A percentile compares a stretch with the other conserved stretches of the same genome.
phyloP scores from a whole-genome alignment of 2,888 invertebrate species.

The Cantharis rustica region DNA sequence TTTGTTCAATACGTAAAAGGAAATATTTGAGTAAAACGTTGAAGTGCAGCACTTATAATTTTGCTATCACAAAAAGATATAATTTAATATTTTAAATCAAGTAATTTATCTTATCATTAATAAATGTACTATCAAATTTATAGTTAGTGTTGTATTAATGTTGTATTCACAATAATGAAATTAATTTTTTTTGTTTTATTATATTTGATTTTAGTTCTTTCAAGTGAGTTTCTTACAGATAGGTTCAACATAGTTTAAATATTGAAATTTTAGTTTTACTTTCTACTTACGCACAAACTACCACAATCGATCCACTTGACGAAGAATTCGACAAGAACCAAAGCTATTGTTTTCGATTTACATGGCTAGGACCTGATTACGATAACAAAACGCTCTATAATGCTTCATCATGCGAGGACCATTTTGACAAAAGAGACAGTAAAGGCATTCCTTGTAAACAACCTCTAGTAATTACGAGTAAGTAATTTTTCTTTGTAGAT shows the following conservation, averaged over 20 bases:
- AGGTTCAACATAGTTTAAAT: not conserved
- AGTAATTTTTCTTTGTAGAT: slow-evolving; percentile 41
- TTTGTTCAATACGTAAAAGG: not conserved
- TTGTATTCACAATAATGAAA: not conserved
- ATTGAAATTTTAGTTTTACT: not conserved
- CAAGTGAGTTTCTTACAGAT: not conserved
- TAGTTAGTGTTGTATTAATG: not conserved
- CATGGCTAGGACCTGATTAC: slow-evolving; percentile 70
- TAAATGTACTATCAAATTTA: not conserved
- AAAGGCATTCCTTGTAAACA: slow-evolving; percentile 62
- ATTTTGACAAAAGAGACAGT: slow-evolving; percentile 44
- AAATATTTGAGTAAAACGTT: not conserved
- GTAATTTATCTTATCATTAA: not conserved
- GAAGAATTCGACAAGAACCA: not conserved
- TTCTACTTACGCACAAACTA: not conserved
- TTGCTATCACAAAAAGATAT: not conserved
- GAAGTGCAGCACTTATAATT: not conserved
- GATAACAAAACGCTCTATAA: slow-evolving; percentile 63
- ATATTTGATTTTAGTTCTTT: not conserved
- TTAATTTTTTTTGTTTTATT: not conserved
- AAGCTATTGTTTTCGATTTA: slow-evolving; percentile 67
- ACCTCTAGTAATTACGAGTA: slow-evolving; percentile 69
- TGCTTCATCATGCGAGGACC: slow-evolving; percentile 44
- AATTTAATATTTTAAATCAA: not conserved
- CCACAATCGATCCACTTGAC: not conserved